Evolutionary conservation across 1,140 invertebrate genomes (phyloP), one percentile per base, ranked within the genome.

Genomic region (Mycetomoellerius zeteki): DNA sequence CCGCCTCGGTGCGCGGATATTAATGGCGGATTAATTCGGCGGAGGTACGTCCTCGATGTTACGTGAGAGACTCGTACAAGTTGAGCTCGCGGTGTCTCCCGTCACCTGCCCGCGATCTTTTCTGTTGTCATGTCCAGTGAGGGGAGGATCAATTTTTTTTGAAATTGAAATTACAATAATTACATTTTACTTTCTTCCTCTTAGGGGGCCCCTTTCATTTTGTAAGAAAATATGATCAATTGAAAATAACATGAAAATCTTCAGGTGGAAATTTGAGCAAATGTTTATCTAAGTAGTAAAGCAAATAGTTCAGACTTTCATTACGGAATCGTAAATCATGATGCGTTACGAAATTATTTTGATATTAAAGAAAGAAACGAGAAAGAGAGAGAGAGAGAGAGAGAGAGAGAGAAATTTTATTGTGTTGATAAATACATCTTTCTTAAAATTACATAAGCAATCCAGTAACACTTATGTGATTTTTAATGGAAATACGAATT

Each of bases 21-120:
- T 95, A 95, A 95, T 95, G 94, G 95, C 76, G 88, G 92, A 95
- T 95, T 95, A 95, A 95, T 95, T 95, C 94, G 94, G 89, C 91
- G 93, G 50, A 56, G 78, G 67, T 72, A 24, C 47, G 14, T 82
- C 52, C 52, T 73, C 37, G 80, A 54, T 21, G 69, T 92, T 93
- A 92, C 64, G 73, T 21, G 89, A 86, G 88, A 86, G 78, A 78
- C 54, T 67, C 60, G 73, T 10, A 33, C 67, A 7, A 24, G 24
- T 24, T 50, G 33, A 4, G 16, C 27, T 33, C 67, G 37, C 58
- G 62, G n/a, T 54, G 47, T 16, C 43, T 56, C n/a, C 30, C 24
- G 33, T 71, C 80, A 50, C 12, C 69, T 75, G 54, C 19, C 54
- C 7, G 24, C 37, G 12, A 82, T 73, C 5, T n/a, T 50, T 30